A percentile compares a stretch with the other conserved stretches of the same genome.
phyloP scores from a whole-genome alignment of 2,888 invertebrate genomes.

The Bugula neritina region DNA sequence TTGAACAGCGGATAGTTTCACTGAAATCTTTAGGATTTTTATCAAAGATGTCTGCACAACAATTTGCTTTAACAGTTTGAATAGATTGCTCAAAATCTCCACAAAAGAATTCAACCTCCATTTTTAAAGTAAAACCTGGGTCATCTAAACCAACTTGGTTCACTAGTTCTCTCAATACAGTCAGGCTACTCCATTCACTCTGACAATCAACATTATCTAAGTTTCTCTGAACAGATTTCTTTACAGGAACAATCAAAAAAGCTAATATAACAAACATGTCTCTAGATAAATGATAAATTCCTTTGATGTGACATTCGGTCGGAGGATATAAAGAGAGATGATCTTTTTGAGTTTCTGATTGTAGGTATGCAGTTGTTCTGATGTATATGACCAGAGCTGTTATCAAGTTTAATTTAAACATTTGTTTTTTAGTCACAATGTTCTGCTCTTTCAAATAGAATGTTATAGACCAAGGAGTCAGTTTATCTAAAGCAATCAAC shows the following conservation, averaged over 20 bases:
- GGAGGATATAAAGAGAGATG: not conserved
- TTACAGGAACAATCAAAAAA: not conserved
- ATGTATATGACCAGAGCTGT: slow-evolving; percentile 2
- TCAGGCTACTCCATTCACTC: no score
- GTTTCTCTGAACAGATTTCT: not conserved
- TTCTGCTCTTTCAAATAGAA: not conserved
- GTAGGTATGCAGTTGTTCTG: not conserved
- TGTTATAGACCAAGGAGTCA: not conserved
- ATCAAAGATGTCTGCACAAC: no score
- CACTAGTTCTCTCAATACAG: no score
- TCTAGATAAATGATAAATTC: not conserved
- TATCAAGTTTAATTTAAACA: not conserved
- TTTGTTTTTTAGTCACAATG: not conserved
- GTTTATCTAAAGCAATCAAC: not conserved
- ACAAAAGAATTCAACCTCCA: not conserved
- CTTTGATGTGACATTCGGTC: not conserved
- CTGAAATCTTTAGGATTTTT: no score
- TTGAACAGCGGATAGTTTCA: no score
- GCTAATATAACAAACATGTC: not conserved
- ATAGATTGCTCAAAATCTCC: not conserved
- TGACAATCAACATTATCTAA: no score
- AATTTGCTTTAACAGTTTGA: no score
- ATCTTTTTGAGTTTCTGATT: not conserved
- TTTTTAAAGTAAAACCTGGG: not conserved
- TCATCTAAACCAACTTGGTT: no score